Evolutionary conservation across 2,888 invertebrate species (phyloP).

Genomic region (Cheilosia vulpina): DNA sequence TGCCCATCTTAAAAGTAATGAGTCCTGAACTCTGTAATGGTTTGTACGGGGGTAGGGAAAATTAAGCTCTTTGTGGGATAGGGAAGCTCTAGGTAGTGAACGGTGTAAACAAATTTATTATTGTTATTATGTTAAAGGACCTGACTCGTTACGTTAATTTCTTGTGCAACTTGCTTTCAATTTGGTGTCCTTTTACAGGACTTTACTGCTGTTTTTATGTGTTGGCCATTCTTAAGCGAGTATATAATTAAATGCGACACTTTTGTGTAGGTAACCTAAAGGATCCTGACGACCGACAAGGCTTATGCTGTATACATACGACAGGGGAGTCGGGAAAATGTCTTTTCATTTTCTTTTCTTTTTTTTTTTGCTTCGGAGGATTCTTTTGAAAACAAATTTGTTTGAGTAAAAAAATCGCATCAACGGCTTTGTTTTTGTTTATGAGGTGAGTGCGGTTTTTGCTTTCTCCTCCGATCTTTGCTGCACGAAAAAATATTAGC

Average conservation of each 20-base stretch:
- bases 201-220: slow-evolving; percentile 59
- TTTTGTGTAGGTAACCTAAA: slow-evolving; percentile 40
- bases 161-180: slow-evolving; percentile 69
- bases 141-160: slow-evolving; percentile 71
- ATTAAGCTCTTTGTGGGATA: slow-evolving; percentile 41
- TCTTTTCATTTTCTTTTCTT: background rate
- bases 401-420: background rate
- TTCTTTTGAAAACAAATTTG: background rate
- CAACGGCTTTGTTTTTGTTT: background rate
- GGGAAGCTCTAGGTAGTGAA: slow-evolving; percentile 29
- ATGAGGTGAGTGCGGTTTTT: slow-evolving; percentile 1
- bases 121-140: slow-evolving; percentile 69
- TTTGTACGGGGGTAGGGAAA: background rate
- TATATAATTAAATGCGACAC: slow-evolving; percentile 65
- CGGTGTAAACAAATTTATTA: slow-evolving; percentile 65
- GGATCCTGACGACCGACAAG: slow-evolving; percentile 38
- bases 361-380: background rate
- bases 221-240: slow-evolving; percentile 60
- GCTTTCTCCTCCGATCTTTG: background rate
- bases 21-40: slow-evolving; percentile 37
- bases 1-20: slow-evolving; percentile 50
- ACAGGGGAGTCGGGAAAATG: background rate
- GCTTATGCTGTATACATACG: slow-evolving; percentile 22
- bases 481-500: too few relatives aligned
- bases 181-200: slow-evolving; percentile 67